Evolutionary conservation across 2,888 invertebrate genomes (phyloP), one percentile per base, ranked within the genome.

Genomic region (Theodoxus fluviatilis): DNA sequence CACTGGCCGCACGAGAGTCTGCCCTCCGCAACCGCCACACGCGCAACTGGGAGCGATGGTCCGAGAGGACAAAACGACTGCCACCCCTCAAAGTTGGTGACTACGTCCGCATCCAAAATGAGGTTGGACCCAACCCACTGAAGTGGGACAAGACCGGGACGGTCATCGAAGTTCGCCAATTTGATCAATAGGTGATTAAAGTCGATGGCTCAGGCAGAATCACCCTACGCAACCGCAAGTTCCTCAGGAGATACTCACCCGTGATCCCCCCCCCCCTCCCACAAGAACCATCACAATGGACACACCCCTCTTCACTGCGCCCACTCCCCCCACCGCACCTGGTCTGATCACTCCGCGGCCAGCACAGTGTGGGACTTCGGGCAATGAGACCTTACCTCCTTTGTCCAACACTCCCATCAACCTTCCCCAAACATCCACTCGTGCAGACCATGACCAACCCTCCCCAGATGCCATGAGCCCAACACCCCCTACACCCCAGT

Each of bases 121-220:
- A 68, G 15, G 33, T 28, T 25, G 63, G 52, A 22, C 63, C 69
- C 1, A 7, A 47, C 49, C 69, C 69, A 7, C 61, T 63, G 9
- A 63, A 69, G 52, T 69, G 63, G 69, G 63, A 69, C 69, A 69
- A 69, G 31, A 69, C 63, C 3, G 69, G 69, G 3, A 63, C 15
- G 33, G n/a, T 68, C 2, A 55, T 68, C 12, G 59, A 59, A 43
- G 68, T 68, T 3, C 38, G 68, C 15, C 59, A 68, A 43, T 68
- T 40, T 15, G 61, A 68, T 35, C 63, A 68, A 47, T 68, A 68
- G n/a, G 61, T 68, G 18, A 35, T 68, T 15, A 40, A 31, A 18
- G 68, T 68, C 15, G 68, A 68, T 37, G 63, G 69, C 7, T 68
- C 47, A 4, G 69, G 61, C 33, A 61, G 35, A 63, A 49, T 68